Conservation (phyloP, 2,797 vertebrate species). For the Heterohyrax brucei region DNA sequence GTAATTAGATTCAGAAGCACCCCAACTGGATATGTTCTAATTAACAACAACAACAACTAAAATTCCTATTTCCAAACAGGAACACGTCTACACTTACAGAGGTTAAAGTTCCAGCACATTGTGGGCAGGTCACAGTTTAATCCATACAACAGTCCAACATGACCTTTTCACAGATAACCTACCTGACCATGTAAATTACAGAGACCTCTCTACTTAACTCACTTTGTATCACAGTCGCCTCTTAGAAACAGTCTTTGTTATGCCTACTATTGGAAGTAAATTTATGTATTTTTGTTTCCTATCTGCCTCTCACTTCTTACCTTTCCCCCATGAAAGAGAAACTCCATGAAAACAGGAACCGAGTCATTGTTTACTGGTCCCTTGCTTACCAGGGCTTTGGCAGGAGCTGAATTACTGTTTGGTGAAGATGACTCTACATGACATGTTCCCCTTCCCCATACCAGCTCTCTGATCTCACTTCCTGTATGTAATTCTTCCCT, state of each 20-base stretch:
- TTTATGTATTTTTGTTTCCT: neutral
- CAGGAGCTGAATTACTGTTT: neutral
- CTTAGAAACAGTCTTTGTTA: constrained; percentile 4
- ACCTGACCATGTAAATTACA: neutral
- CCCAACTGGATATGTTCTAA: neutral
- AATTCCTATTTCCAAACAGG: neutral
- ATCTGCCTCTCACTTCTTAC: neutral
- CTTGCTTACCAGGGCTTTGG: neutral
- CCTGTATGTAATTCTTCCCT: neutral
- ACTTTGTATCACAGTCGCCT: neutral
- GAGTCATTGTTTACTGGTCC: neutral
- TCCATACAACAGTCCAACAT: neutral
- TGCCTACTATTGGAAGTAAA: neutral
- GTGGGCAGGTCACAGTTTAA: neutral
- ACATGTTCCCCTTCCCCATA: neutral
- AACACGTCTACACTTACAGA: neutral
- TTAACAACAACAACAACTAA: neutral
- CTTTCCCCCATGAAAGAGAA: neutral
- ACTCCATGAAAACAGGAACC: neutral
- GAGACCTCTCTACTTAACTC: neutral
- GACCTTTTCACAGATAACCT: neutral
- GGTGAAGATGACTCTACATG: neutral
- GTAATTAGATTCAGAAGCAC: neutral
- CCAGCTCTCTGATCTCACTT: neutral
- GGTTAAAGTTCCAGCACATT: neutral